Conservation (phyloP, 2,888 invertebrate genomes). For the Fragum sueziense region DNA sequence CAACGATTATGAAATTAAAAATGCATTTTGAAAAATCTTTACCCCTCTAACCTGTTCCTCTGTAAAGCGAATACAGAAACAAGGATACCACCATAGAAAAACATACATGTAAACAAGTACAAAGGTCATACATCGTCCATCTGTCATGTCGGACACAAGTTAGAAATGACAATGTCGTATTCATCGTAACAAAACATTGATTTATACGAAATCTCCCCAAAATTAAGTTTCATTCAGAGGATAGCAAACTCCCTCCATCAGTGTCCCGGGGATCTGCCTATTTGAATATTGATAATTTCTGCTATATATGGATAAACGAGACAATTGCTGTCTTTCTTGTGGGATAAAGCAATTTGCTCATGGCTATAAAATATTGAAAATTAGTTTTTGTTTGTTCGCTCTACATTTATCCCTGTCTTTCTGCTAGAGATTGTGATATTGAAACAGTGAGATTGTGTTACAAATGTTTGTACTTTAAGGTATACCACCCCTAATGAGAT, state of each 20-base stretch:
- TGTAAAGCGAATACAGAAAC: no score
- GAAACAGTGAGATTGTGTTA: no score
- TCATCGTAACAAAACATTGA: conserved; percentile 11
- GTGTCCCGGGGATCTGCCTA: not conserved
- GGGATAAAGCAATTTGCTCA: conserved; percentile 16
- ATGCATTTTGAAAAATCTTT: no score
- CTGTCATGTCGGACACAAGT: not conserved
- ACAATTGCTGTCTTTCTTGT: conserved; percentile 6
- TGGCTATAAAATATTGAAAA: conserved; percentile 10
- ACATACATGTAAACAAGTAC: not conserved
- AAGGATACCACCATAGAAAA: no score
- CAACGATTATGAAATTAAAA: no score
- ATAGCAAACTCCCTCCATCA: not conserved
- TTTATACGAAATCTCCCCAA: not conserved
- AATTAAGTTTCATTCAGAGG: conserved; percentile 8
- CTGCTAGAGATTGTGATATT: no score
- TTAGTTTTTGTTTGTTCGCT: not conserved
- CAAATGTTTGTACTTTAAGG: no score
- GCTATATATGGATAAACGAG: conserved; percentile 13
- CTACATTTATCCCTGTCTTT: no score
- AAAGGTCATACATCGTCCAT: not conserved
- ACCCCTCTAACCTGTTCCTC: no score
- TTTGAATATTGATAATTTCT: conserved; percentile 12
- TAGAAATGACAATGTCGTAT: not conserved
- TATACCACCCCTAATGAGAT: no score